These are phyloP conservation scores for Enteromius radiatus DNA, from an alignment of 2,797 vertebrate genomes.

Conservation along the genomic window DNA sequence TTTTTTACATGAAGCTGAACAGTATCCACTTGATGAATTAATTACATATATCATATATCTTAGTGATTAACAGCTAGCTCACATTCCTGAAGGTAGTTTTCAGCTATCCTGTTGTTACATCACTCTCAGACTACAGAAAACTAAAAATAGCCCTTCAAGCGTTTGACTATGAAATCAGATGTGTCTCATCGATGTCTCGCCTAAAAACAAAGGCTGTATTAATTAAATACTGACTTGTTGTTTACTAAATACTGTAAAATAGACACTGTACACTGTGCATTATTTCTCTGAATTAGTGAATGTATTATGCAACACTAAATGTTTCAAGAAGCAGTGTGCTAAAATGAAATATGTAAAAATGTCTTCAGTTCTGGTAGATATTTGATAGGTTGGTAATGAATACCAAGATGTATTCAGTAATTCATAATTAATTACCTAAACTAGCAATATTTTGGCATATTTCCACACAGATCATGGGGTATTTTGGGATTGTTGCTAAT, in stretches of 20 bases:
- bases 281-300: background rate
- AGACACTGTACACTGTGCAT: too few species aligned
- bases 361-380: background rate
- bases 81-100: constrained; percentile 7
- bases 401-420: background rate
- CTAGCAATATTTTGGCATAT: constrained; percentile 44
- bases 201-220: constrained; percentile 32
- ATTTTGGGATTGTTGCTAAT: constrained; percentile 63
- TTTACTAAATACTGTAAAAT: background rate
- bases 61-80: constrained; percentile 8
- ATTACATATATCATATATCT: constrained; percentile 13
- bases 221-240: background rate
- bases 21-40: constrained; percentile 10
- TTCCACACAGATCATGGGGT: constrained; percentile 61
- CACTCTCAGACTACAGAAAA: constrained; percentile 51
- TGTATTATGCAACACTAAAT: background rate
- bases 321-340: background rate
- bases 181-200: constrained; percentile 74
- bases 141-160: constrained; percentile 72
- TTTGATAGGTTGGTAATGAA: background rate
- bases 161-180: constrained; percentile 77
- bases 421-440: constrained; percentile 30
- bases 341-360: background rate
- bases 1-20: constrained; percentile 14
- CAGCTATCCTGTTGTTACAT: constrained; percentile 24